Conservation (phyloP, 2,888 invertebrate genomes). For the Drosophila nr. medialis region DNA sequence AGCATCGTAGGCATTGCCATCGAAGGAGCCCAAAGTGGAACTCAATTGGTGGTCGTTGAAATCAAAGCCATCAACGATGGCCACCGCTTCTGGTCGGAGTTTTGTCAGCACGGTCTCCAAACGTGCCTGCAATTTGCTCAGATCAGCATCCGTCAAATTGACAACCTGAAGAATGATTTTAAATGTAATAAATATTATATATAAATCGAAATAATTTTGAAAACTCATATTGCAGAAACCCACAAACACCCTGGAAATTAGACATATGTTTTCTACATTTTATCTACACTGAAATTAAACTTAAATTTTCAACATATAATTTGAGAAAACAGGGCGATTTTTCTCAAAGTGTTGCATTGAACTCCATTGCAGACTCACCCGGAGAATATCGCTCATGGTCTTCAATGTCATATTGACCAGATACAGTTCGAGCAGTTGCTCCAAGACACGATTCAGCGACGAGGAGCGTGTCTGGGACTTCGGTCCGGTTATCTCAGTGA, state of each 20-base stretch:
- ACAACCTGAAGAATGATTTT: conserved; percentile 66
- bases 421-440: conserved; percentile 91
- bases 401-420: conserved; percentile 90
- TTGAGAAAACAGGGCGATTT: not conserved
- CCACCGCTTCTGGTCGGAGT: conserved; percentile 95
- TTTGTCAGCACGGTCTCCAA: conserved; percentile 89
- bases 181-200: not conserved
- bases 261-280: too few species aligned
- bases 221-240: too few species aligned
- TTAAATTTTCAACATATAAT: too few species aligned
- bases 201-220: too few species aligned
- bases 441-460: conserved; percentile 87
- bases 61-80: conserved; percentile 96
- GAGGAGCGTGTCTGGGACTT: conserved; percentile 86
- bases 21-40: conserved; percentile 91
- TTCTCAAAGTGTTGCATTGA: not conserved
- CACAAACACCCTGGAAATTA: too few species aligned
- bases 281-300: too few species aligned
- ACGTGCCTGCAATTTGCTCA: conserved; percentile 87
- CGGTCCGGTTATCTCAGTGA: conserved; percentile 89
- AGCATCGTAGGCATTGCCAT: conserved; percentile 93
- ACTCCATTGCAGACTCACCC: conserved; percentile 86
- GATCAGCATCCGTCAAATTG: conserved; percentile 69
- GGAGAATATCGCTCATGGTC: conserved; percentile 90
- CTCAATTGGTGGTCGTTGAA: conserved; percentile 90